A percentile compares a stretch with the other conserved stretches of the same genome.
Evolutionary conservation across 2,888 invertebrate species (phyloP).

Genomic region (Cheilosia grossa): DNA sequence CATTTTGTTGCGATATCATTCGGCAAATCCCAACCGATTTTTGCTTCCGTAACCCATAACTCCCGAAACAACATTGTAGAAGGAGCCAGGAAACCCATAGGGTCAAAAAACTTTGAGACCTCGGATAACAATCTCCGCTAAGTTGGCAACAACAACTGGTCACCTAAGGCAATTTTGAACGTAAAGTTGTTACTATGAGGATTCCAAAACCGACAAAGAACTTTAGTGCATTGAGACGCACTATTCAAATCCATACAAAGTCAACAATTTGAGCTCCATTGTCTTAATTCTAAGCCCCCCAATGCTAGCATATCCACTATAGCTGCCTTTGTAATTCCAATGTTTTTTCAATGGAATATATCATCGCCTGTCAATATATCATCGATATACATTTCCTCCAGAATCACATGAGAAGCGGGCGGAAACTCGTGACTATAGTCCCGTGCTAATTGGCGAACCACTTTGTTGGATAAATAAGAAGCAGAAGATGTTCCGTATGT

Average conservation of each 20-base stretch:
- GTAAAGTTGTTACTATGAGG: slow-evolving; percentile 15
- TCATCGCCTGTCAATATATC: slow-evolving; percentile 63
- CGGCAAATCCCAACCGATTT: not conserved
- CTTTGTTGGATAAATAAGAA: slow-evolving; percentile 64
- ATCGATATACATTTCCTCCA: slow-evolving; percentile 63
- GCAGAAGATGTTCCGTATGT: slow-evolving; percentile 51
- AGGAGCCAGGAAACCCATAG: too few relatives aligned
- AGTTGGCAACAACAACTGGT: slow-evolving; percentile 7
- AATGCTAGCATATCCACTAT: slow-evolving; percentile 18
- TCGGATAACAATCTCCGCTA: slow-evolving; percentile 31
- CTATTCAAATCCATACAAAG: slow-evolving; percentile 25
- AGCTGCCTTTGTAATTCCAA: slow-evolving; percentile 27
- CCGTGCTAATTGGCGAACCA: slow-evolving; percentile 46
- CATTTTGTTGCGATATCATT: slow-evolving; percentile 26
- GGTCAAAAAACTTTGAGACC: not conserved
- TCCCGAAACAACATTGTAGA: too few relatives aligned
- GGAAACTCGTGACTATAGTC: slow-evolving; percentile 41
- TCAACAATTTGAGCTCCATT: slow-evolving; percentile 47
- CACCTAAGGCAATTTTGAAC: slow-evolving; percentile 16
- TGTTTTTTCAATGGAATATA: slow-evolving; percentile 20
- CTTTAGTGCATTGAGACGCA: slow-evolving; percentile 3
- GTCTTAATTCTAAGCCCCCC: slow-evolving; percentile 17
- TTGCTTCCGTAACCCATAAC: too few relatives aligned
- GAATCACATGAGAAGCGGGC: slow-evolving; percentile 43
- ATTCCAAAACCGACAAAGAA: slow-evolving; percentile 30